Evolutionary conservation across 1,140 invertebrate genomes (phyloP).

Genomic region (Chironomus striatipennis): DNA sequence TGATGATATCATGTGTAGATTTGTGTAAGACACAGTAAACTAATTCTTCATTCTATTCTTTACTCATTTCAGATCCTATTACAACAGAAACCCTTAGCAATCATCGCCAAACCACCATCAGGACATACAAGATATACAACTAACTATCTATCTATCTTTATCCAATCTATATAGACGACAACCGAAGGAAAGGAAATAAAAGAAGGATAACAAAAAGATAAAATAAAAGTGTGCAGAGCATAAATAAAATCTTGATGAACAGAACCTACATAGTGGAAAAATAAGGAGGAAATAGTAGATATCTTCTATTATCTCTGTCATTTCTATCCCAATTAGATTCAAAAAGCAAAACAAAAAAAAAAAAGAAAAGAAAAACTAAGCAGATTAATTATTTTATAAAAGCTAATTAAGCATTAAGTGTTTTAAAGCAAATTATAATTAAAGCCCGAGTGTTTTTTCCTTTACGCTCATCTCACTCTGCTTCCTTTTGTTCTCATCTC

Average conservation of each 20-base stretch:
- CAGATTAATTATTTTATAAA: conserved; percentile 19
- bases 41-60: conserved; percentile 6
- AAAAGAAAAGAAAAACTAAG: neutral
- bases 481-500: too few relatives aligned
- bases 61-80: conserved; percentile 7
- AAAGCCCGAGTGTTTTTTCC: neutral
- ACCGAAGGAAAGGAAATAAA: neutral
- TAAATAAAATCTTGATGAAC: neutral
- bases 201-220: neutral
- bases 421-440: conserved; percentile 9
- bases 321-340: conserved; percentile 8
- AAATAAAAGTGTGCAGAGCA: neutral
- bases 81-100: conserved; percentile 6
- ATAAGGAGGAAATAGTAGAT: neutral
- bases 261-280: neutral
- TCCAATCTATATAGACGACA: neutral
- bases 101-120: neutral
- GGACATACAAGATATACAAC: neutral
- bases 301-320: neutral
- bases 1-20: neutral
- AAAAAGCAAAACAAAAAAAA: too few relatives aligned
- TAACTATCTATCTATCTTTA: neutral
- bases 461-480: too few relatives aligned
- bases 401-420: conserved; percentile 7
- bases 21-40: neutral